Base-by-base conservation (phyloP, 1,140 invertebrate species). In the Microplitis demolitor region DNA sequence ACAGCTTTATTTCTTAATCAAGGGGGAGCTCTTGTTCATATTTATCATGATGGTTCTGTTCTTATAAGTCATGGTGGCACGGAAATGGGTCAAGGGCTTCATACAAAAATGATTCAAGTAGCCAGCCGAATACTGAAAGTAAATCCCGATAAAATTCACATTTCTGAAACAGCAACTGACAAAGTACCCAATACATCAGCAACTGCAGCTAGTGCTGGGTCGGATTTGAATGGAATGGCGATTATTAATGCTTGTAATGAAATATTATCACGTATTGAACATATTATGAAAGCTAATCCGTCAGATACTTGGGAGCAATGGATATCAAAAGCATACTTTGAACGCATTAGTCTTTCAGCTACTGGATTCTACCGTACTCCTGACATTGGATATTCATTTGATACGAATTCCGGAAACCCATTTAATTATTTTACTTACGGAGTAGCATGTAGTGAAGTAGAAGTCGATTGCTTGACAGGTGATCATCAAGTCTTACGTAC, bases 21-120 rank as follows among this genome's bases (percentile, higher is more conserved):
- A 88, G 91, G 90, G 16, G 97, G 95, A 39, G 95, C 96, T 4
- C 87, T 98, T 16, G 89, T 98, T n/a, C 90, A 96, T 24, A 89
- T 98, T 24, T 98, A 98, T 80, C 89, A 86, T 0, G 97, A 99
- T 88, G 97, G 97, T 1, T 97, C 96, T 0, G 95, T 98, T 4
- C 88, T 98, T 3, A 79, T 99, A n/a, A 92, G 91, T 34, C 96
- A 98, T 83, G 95, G 95, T 54, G 97, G 97, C 14, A 93, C 93
- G 14, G 97, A 99, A 89, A 98, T 98, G 93, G 97, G 97, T 0
- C 97, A 98, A 88, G 97, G 97, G 2, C 85, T 98, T 0, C 94
- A 98, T 79, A 98, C 96, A 0, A 98, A 98, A 88, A 96, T 97
- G 92, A 93, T 97, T 71, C 96, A 98, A 85, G 91, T 95, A 37